A percentile compares a stretch with the other conserved stretches of the same genome.
phyloP scores from a whole-genome alignment of 1,140 invertebrate species.

The Gryllus bimaculatus region DNA sequence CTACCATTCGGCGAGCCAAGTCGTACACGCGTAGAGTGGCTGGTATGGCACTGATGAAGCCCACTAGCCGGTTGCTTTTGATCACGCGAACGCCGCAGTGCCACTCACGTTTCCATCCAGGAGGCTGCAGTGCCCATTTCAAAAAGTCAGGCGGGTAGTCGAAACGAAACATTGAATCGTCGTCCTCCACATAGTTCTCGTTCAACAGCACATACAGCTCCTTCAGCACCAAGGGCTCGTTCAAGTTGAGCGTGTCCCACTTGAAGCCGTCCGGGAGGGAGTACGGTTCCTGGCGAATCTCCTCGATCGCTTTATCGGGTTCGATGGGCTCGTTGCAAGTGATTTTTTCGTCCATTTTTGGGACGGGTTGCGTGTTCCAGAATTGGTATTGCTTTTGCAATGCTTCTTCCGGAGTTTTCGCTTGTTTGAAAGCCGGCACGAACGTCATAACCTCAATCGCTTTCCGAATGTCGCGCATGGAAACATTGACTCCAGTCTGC shows the following conservation, averaged over 20 bases:
- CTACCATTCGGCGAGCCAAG: constrained; percentile 83
- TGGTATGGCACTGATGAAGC: constrained; percentile 97
- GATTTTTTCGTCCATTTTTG: constrained; percentile 83
- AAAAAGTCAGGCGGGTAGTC: constrained; percentile 96
- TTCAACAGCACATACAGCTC: constrained; percentile 93
- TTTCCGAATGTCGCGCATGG: constrained; percentile 61
- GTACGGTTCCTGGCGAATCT: constrained; percentile 85
- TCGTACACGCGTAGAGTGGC: constrained; percentile 85
- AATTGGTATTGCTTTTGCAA: constrained; percentile 83
- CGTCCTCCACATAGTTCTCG: constrained; percentile 99
- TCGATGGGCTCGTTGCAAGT: constrained; percentile 81
- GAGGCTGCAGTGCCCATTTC: constrained; percentile 94
- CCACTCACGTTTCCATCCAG: constrained; percentile 92
- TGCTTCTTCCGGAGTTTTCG: constrained; percentile 66
- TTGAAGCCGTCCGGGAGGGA: constrained; percentile 84
- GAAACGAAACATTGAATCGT: constrained; percentile 99
- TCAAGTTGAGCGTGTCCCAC: constrained; percentile 93
- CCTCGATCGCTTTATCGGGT: constrained; percentile 63
- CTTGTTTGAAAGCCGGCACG: constrained; percentile 52
- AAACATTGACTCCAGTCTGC: constrained; percentile 29
- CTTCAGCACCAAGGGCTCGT: constrained; percentile 75
- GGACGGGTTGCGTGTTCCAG: constrained; percentile 98
- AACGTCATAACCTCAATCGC: constrained; percentile 72
- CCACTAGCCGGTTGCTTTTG: constrained; percentile 87
- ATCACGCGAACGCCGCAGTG: constrained; percentile 91